A percentile compares a stretch with the other conserved stretches of the same genome.
Evolutionary conservation across 2,113 vertebrate genomes (phyloP).

Genomic region (Cyanocitta stelleri): DNA sequence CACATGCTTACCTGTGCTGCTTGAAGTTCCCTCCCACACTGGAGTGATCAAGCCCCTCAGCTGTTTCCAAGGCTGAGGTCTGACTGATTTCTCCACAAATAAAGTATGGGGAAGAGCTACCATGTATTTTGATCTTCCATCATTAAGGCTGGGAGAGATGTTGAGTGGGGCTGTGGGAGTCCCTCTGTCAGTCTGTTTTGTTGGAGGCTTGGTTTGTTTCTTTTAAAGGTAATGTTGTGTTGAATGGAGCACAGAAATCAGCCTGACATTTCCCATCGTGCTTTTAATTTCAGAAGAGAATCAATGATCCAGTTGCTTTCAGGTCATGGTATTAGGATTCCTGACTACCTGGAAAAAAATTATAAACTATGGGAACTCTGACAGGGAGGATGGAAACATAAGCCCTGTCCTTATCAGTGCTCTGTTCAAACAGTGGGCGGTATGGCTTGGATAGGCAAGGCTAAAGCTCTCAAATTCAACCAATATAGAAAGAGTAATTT

Average conservation of each 20-base stretch:
- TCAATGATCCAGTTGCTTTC: neutral
- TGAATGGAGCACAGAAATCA: neutral
- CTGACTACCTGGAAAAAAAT: neutral
- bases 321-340: neutral
- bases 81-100: neutral
- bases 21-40: fast-evolving
- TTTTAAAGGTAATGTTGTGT: neutral
- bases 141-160: neutral
- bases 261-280: neutral
- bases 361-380: neutral
- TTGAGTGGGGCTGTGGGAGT: neutral
- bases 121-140: neutral
- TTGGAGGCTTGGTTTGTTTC: neutral
- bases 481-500: neutral
- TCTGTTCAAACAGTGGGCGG: neutral
- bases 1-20: neutral
- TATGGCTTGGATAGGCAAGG: neutral
- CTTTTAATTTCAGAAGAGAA: neutral
- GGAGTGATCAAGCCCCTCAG: neutral
- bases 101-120: neutral
- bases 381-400: neutral
- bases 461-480: neutral
- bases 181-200: neutral
- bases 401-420: neutral
- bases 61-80: neutral